These are phyloP conservation scores for Aphodius sticticus DNA, from an alignment of 2,888 invertebrate species.

Conservation along the genomic window DNA sequence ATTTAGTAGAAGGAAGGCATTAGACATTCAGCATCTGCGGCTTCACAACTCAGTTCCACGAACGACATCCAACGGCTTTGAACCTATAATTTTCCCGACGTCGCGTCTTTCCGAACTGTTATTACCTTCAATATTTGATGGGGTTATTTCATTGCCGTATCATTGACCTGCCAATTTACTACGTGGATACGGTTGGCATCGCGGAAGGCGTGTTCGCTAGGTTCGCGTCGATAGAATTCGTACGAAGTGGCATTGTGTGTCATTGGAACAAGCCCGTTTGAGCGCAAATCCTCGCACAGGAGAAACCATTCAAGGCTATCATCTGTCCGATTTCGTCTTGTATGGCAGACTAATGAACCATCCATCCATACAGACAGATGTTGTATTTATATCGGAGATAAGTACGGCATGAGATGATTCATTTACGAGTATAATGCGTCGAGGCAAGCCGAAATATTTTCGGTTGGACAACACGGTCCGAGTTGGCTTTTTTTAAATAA, in stretches of 20 bases:
- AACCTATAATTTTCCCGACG: not conserved
- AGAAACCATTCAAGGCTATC: not conserved
- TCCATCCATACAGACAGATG: not conserved
- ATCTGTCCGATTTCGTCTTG: not conserved
- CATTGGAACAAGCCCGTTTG: not conserved
- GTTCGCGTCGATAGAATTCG: not conserved
- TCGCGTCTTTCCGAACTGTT: not conserved
- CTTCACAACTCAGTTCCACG: not conserved
- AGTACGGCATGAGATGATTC: too few relatives aligned
- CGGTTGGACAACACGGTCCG: not conserved
- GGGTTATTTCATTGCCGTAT: slow-evolving; percentile 4
- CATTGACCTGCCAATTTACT: not conserved
- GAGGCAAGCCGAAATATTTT: not conserved
- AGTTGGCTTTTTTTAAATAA: not conserved
- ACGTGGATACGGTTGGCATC: not conserved
- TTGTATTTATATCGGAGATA: not conserved
- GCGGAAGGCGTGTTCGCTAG: not conserved
- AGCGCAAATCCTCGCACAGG: not conserved
- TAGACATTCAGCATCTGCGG: not conserved
- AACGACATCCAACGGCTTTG: not conserved
- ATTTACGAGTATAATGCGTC: too few relatives aligned
- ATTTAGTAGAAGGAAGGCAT: not conserved
- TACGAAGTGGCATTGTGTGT: not conserved
- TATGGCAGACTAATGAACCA: not conserved
- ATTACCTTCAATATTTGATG: not conserved